Conservation (phyloP, 2,113 vertebrate genomes). For the Podarcis raffonei region DNA sequence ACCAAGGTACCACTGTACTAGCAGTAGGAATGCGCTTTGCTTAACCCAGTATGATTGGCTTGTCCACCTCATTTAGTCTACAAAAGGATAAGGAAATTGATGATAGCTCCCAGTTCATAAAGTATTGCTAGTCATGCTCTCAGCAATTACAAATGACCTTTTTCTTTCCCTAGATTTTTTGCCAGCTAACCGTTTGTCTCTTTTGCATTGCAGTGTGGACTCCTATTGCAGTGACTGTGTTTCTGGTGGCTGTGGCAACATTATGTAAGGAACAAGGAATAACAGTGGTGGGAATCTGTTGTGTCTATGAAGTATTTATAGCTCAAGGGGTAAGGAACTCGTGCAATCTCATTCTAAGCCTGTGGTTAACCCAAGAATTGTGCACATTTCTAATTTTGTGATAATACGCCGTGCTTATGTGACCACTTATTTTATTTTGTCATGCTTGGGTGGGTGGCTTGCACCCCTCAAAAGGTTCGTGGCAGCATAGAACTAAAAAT, state of each 20-base stretch:
- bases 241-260: constrained; percentile 92
- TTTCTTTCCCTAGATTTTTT: neutral
- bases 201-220: constrained; percentile 85
- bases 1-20: too few species aligned
- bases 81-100: neutral
- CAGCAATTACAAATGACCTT: neutral
- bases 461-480: neutral
- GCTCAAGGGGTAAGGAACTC: constrained; percentile 90
- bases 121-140: neutral
- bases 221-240: constrained; percentile 90
- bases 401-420: neutral
- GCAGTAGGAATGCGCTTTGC: too few species aligned
- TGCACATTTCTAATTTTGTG: neutral
- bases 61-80: neutral
- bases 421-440: neutral
- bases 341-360: neutral
- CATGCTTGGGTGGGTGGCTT: neutral
- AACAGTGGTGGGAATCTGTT: constrained; percentile 96
- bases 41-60: neutral
- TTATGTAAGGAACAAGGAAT: constrained; percentile 98
- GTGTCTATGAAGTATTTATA: constrained; percentile 95
- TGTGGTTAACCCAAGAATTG: neutral
- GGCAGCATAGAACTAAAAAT: neutral
- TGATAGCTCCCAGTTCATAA: neutral
- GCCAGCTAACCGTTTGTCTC: neutral